Conservation (phyloP, 2,888 invertebrate species). For the Sericinus montela region DNA sequence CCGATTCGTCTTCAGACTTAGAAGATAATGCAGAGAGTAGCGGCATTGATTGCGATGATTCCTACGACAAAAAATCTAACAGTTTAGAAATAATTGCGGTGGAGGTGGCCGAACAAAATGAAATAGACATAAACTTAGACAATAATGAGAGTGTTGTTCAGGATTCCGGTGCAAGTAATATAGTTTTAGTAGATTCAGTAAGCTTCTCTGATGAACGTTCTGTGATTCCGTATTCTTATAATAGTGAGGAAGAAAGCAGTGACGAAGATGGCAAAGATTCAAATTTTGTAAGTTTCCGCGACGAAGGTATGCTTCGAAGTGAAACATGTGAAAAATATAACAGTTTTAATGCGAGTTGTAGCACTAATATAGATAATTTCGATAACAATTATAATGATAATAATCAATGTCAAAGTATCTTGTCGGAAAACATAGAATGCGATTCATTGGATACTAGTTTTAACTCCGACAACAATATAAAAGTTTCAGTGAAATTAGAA, state of each 20-base stretch:
- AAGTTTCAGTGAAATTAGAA: conserved; percentile 53
- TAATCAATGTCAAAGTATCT: conserved; percentile 45
- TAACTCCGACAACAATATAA: conserved; percentile 54
- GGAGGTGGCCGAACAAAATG: conserved; percentile 47
- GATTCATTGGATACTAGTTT: conserved; percentile 54
- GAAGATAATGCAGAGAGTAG: conserved; percentile 80
- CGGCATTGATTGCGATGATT: conserved; percentile 82
- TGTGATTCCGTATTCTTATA: conserved; percentile 45
- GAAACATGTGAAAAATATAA: conserved; percentile 67
- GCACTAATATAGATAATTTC: conserved; percentile 47
- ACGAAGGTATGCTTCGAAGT: conserved; percentile 69
- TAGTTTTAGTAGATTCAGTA: conserved; percentile 58
- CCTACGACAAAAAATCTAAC: conserved; percentile 76
- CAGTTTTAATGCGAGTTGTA: conserved; percentile 64
- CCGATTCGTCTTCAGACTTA: conserved; percentile 79
- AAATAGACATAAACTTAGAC: conserved; percentile 39
- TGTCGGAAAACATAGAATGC: conserved; percentile 56
- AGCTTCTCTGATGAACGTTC: conserved; percentile 58
- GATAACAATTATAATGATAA: conserved; percentile 50
- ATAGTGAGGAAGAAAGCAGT: conserved; percentile 39
- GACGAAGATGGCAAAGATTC: conserved; percentile 40
- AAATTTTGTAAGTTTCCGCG: conserved; percentile 56
- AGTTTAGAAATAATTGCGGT: conserved; percentile 59
- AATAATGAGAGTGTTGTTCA: conserved; percentile 39
- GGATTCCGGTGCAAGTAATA: conserved; percentile 42